Base-by-base conservation (phyloP, 2,888 invertebrate genomes). In the Sympetrum striolatum region DNA sequence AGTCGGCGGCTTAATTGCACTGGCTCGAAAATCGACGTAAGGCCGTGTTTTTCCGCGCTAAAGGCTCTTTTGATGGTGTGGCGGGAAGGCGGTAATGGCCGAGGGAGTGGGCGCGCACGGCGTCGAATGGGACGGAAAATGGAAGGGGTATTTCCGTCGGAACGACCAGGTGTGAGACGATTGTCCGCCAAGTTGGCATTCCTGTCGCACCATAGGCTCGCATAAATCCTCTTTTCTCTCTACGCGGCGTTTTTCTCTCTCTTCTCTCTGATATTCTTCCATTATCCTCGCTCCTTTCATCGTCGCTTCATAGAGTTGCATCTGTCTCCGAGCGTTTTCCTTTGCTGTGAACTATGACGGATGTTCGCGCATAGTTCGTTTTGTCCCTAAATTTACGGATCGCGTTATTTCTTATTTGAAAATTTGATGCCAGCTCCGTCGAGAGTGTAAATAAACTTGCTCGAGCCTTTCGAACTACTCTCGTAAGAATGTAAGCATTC, bases 131-230 rank as follows among this genome's bases (percentile, higher is more conserved):
- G 80, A 80, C 10, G 82, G 81, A 18, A 37, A 6, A 48, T 15
- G 37, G 37, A 6, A 31, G 86, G 86, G 86, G 86, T 86, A 86
- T 86, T 86, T 86, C 86, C 86, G 86, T 86, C 86, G 37, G 39
- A 82, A 86, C 58, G 86, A 64, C 86, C 86, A 86, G 86, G 86
- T 86, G 86, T 86, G 60, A 86, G 86, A 22, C 37, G 86, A 86
- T 86, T 86, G 86, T 86, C 86, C 86, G 86, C 86, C 86, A 86
- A 86, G 86, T 86, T 86, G 86, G 86, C 86, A 86, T 64, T 58
- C 86, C 86, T 86, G 86, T 86, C 86, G 86, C 86, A 86, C 86
- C 86, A 35, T 86, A 86, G 60, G 86, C 60, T 37, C n/a, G 86
- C 86, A 86, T 86, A 86, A 86, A 86, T 86, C 86, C 86, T 86